These are phyloP conservation scores for Cynoglossus semilaevis DNA, from an alignment of 2,113 vertebrate genomes.

Conservation along the genomic window DNA sequence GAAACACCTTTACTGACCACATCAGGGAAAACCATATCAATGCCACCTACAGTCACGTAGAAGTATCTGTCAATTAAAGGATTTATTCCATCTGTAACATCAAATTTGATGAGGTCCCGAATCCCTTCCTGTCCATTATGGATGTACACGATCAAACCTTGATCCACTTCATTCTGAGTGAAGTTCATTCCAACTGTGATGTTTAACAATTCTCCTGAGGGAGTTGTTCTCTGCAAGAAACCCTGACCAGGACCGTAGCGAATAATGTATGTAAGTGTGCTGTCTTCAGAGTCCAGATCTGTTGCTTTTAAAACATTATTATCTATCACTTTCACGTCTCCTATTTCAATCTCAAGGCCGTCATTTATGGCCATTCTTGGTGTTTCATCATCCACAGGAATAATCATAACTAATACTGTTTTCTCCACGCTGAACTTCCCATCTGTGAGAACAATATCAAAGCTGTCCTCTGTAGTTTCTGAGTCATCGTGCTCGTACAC, in stretches of 20 bases:
- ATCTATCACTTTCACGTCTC: constrained; percentile 83
- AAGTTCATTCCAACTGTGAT: constrained; percentile 92
- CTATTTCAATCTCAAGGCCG: constrained; percentile 89
- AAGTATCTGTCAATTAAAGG: constrained; percentile 94
- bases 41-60: constrained; percentile 86
- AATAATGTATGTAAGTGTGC: constrained; percentile 82
- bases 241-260: constrained; percentile 87
- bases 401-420: constrained; percentile 82
- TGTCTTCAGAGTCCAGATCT: constrained; percentile 93
- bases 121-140: constrained; percentile 88
- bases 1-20: constrained; percentile 94
- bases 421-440: constrained; percentile 83
- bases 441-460: constrained; percentile 86
- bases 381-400: constrained; percentile 93
- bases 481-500: constrained; percentile 94
- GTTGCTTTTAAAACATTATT: constrained; percentile 87
- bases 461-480: constrained; percentile 88
- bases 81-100: constrained; percentile 93
- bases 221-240: constrained; percentile 77
- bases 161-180: constrained; percentile 91
- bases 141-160: constrained; percentile 81
- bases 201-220: constrained; percentile 78
- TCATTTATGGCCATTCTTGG: constrained; percentile 93
- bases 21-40: constrained; percentile 91
- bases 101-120: constrained; percentile 94